Evolutionary conservation across 2,797 vertebrate species (phyloP).

Genomic region (Spea hammondii): DNA sequence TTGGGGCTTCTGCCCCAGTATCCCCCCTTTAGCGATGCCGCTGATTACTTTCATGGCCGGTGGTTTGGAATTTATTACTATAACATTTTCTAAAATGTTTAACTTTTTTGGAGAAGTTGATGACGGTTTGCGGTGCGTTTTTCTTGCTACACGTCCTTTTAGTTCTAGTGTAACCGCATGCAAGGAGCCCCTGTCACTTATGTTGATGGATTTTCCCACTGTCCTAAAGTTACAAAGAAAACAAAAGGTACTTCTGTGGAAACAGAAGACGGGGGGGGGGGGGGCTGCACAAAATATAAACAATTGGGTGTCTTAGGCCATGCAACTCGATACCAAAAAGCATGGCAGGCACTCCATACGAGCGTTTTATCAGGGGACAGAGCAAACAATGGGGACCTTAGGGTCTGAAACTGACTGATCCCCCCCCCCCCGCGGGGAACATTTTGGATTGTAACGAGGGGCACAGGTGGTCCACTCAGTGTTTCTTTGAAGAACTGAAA

Average conservation of each 20-base stretch:
- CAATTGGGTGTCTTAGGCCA: not conserved
- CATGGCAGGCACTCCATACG: not conserved
- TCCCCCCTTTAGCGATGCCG: no score
- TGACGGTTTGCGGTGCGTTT: no score
- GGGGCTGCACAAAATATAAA: not conserved
- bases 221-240: constrained; percentile 1
- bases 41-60: no score
- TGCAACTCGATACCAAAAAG: not conserved
- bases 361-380: not conserved
- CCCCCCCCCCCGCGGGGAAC: no score
- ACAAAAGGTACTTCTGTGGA: not conserved
- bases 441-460: not conserved
- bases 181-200: not conserved
- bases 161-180: not conserved
- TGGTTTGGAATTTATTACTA: no score
- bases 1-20: no score
- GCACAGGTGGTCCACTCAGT: not conserved
- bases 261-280: not conserved
- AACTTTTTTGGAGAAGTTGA: no score
- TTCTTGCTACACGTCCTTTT: no score
- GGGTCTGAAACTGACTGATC: not conserved
- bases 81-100: no score
- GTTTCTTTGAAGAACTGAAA: no score
- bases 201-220: not conserved
- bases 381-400: not conserved